Conservation (phyloP, 2,888 invertebrate species). For the Drosophila gaucha region DNA sequence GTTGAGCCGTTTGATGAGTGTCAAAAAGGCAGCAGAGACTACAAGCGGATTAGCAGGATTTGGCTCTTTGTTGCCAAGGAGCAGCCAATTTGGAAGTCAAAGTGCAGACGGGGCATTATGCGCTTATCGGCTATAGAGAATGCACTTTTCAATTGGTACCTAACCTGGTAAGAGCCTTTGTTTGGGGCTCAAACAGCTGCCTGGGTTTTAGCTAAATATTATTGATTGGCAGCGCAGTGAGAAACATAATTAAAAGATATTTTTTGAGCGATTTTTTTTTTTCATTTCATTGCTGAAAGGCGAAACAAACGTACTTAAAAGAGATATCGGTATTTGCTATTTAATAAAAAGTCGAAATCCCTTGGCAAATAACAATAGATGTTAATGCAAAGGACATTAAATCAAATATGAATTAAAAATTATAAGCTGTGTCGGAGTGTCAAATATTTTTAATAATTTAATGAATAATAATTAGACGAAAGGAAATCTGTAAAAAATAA, state of each 20-base stretch:
- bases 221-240: slow-evolving; percentile 45
- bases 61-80: slow-evolving; percentile 60
- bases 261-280: slow-evolving; percentile 35
- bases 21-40: slow-evolving; percentile 70
- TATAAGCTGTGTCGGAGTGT: too few species aligned
- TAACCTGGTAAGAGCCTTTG: slow-evolving; percentile 28
- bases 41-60: slow-evolving; percentile 78
- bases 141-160: slow-evolving; percentile 52
- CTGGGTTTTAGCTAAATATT: slow-evolving; percentile 47
- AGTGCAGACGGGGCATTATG: slow-evolving; percentile 70
- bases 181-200: slow-evolving; percentile 62
- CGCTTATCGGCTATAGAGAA: slow-evolving; percentile 60
- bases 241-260: slow-evolving; percentile 67
- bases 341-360: slow-evolving; percentile 6
- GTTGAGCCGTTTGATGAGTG: slow-evolving; percentile 71
- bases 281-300: slow-evolving; percentile 61
- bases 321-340: background rate
- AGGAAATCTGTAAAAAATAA: too few species aligned
- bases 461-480: too few species aligned
- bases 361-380: slow-evolving; percentile 2
- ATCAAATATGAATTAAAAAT: background rate
- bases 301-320: slow-evolving; percentile 49
- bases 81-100: slow-evolving; percentile 78
- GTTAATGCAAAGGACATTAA: background rate
- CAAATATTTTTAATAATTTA: too few species aligned